A percentile compares a stretch with the other conserved stretches of the same genome.
Conservation (phyloP, 2,113 vertebrate genomes). For the Conger conger region DNA sequence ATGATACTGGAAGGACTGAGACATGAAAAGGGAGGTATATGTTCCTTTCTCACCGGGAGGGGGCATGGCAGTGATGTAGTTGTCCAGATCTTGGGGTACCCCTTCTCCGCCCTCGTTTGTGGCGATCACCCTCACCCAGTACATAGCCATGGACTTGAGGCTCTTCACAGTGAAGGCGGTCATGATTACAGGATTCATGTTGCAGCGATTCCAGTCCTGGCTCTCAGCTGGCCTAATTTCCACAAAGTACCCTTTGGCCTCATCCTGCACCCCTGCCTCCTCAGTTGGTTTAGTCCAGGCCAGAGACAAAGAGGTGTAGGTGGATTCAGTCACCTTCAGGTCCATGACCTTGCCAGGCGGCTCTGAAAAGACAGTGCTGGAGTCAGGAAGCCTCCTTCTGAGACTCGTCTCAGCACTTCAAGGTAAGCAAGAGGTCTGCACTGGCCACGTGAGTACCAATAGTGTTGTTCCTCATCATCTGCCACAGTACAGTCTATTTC, state of each 20-base stretch:
- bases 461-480: too few species aligned
- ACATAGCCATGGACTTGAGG: conserved; percentile 69
- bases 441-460: too few species aligned
- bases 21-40: neutral
- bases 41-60: conserved; percentile 61
- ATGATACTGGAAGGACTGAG: neutral
- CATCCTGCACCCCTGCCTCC: conserved; percentile 61
- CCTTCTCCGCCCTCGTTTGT: conserved; percentile 70
- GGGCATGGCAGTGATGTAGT: conserved; percentile 61
- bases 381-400: neutral
- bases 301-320: conserved; percentile 73
- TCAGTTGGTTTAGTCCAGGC: conserved; percentile 74
- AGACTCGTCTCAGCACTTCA: neutral
- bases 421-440: too few species aligned
- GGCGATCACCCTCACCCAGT: conserved; percentile 75
- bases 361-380: conserved; percentile 63
- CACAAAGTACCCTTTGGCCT: conserved; percentile 79
- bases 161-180: conserved; percentile 76
- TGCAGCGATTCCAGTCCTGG: conserved; percentile 78
- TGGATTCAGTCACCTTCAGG: conserved; percentile 74
- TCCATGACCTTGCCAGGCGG: conserved; percentile 76
- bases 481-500: too few species aligned
- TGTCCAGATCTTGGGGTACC: conserved; percentile 66
- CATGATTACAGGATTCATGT: conserved; percentile 56
- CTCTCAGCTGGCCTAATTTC: conserved; percentile 72